Evolutionary conservation across 2,797 vertebrate genomes (phyloP), one percentile per base, ranked within the genome.

Genomic region (Anas bernieri): DNA sequence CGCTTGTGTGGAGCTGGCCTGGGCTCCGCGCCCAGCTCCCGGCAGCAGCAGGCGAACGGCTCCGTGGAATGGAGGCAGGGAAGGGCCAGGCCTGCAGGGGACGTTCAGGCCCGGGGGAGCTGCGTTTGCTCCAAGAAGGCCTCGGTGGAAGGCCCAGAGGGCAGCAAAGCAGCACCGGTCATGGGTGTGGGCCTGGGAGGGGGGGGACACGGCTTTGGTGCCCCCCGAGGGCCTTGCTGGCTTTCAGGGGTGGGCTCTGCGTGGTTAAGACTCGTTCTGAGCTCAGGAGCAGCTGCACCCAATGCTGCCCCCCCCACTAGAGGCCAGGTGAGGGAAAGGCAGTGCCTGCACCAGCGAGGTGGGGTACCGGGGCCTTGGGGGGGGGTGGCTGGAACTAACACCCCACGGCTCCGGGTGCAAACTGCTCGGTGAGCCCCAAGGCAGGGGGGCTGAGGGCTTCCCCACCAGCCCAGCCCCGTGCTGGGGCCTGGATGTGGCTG

Each of bases 181-280:
- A 6, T 1, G 1, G 0, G 0, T 7, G 33, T 26, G 8, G 14
- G 31, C 43, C 13, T 3, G 8, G 45, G 64, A 7, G 14, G n/a
- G 11, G 3, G 54, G 54, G 3, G 33, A 8, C 9, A 1, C 56
- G n/a, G 76, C 21, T 61, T 17, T 4, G 75, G 43, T 50, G 39
- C 3, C 33, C 54, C 26, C 35, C 8, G 1, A 45, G 35, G 2
- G 0, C 2, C 2, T 1, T 17, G 55, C 21, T 2, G 28, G 45
- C 15, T 26, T 21, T 23, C 9, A 6, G 1, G 1, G 8, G 7
- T 7, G 6, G 4, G 31, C 17, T 50, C n/a, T 22, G 9, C 3
- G 6, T 31, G 5, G 15, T 12, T 18, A 9, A 3, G 14, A 2
- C 15, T 1, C 2, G 9, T 1, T 20, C 3, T 4, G 28, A 25